Conservation (phyloP, 2,113 vertebrate genomes). For the Leiothrix lutea region DNA sequence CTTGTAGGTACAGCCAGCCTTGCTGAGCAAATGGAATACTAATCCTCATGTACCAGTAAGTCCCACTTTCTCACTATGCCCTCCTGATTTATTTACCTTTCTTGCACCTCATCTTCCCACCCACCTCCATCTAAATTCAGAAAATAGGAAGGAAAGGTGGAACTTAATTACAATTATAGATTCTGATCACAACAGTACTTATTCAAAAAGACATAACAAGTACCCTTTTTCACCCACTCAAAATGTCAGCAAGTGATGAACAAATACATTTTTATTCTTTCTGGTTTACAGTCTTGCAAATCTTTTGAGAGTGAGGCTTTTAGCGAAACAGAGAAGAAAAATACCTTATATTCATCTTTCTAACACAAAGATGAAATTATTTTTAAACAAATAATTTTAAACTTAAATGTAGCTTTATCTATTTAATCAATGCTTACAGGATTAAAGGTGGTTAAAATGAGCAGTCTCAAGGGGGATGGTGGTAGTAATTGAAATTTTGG, state of each 20-base stretch:
- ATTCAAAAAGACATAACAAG: background rate
- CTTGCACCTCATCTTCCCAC: background rate
- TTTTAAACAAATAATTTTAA: background rate
- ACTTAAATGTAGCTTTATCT: background rate
- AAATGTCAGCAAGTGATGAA: background rate
- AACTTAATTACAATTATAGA: background rate
- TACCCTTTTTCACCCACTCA: background rate
- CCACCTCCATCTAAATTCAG: background rate
- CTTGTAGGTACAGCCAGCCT: background rate
- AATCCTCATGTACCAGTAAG: background rate
- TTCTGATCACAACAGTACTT: background rate
- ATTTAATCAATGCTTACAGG: background rate
- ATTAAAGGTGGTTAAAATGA: background rate
- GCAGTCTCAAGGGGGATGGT: accelerated
- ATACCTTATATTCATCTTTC: accelerated
- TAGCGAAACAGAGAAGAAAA: background rate
- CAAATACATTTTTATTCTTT: background rate
- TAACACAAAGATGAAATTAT: background rate
- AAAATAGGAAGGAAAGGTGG: background rate
- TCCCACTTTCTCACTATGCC: background rate
- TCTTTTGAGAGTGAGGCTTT: background rate
- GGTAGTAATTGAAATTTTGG: background rate
- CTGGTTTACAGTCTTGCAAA: background rate
- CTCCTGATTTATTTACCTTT: background rate
- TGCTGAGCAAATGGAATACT: background rate